Evolutionary conservation across 2,888 invertebrate species (phyloP).

Genomic region (Nephrotoma guestfalica): DNA sequence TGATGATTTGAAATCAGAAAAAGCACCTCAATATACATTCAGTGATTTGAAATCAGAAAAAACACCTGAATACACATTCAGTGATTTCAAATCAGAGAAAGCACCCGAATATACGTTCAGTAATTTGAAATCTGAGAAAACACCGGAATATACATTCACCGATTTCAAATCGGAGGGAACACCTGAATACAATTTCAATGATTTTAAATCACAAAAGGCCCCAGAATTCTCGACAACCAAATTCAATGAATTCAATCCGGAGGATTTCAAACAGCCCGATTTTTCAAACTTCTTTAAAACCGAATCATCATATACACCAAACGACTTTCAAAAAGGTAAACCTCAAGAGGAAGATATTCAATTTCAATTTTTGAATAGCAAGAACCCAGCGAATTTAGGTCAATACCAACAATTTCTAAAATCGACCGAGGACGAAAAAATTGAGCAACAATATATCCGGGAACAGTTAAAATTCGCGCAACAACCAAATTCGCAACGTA

Average conservation of each 20-base stretch:
- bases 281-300: not conserved
- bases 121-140: too few relatives aligned
- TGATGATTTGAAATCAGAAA: not conserved
- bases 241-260: not conserved
- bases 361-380: not conserved
- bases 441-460: slow-evolving; percentile 6
- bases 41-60: not conserved
- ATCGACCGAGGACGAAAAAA: slow-evolving; percentile 8
- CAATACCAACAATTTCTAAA: slow-evolving; percentile 8
- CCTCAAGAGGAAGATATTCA: not conserved
- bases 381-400: slow-evolving; percentile 2
- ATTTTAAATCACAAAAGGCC: too few relatives aligned
- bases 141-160: not conserved
- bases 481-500: not conserved
- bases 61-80: not conserved
- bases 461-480: slow-evolving; percentile 7
- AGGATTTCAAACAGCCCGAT: not conserved
- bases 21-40: not conserved
- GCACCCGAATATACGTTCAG: not conserved
- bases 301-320: not conserved
- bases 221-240: not conserved
- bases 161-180: not conserved
- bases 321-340: not conserved
- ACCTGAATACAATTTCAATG: too few relatives aligned
- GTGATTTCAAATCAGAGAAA: not conserved